A percentile compares a stretch with the other conserved stretches of the same genome.
phyloP scores from a whole-genome alignment of 2,113 vertebrate genomes.

The Alligator sinensis region DNA sequence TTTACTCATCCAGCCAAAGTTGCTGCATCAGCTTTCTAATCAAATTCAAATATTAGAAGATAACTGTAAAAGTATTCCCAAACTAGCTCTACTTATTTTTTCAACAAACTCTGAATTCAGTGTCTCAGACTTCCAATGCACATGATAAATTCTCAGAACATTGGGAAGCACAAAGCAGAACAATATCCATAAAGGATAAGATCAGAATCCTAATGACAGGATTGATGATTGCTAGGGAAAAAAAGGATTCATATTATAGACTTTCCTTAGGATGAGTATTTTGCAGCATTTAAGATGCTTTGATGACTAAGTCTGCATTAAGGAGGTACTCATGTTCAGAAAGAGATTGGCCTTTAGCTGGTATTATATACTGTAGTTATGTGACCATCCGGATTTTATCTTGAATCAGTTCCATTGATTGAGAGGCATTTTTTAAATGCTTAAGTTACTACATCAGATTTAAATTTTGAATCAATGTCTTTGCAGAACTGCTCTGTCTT shows the following conservation, averaged over 20 bases:
- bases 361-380: constrained; percentile 45
- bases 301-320: constrained; percentile 63
- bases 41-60: background rate
- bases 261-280: constrained; percentile 45
- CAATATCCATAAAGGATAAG: constrained; percentile 69
- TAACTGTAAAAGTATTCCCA: background rate
- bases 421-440: constrained; percentile 65
- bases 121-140: background rate
- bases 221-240: constrained; percentile 31
- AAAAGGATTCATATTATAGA: constrained; percentile 36
- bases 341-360: constrained; percentile 43
- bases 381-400: constrained; percentile 68
- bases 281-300: constrained; percentile 66
- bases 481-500: constrained; percentile 53
- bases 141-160: background rate
- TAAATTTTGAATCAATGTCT: constrained; percentile 72
- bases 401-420: constrained; percentile 77
- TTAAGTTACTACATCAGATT: constrained; percentile 69
- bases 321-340: constrained; percentile 56
- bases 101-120: background rate
- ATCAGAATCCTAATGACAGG: constrained; percentile 64
- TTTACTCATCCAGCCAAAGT: background rate
- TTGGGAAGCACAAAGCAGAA: constrained; percentile 61
- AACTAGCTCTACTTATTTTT: background rate
- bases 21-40: background rate